Conservation (phyloP, 2,888 invertebrate genomes). For the Sisyra terminalis region DNA sequence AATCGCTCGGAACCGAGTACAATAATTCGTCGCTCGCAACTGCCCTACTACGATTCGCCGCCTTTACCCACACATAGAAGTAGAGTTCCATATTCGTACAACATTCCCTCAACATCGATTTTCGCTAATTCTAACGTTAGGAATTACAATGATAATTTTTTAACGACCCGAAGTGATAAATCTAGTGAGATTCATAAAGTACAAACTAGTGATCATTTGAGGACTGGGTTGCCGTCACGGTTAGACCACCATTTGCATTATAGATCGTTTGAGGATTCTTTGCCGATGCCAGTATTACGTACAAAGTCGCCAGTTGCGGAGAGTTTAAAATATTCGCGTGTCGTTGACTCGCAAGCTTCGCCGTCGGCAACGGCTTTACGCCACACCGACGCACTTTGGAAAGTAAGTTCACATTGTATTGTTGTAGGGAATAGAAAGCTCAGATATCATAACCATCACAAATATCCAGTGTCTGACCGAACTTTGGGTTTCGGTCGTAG, state of each 20-base stretch:
- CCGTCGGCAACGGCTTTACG: slow-evolving; percentile 21
- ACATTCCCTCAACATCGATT: slow-evolving; percentile 28
- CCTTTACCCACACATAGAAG: slow-evolving; percentile 22
- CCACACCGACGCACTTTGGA: slow-evolving; percentile 32
- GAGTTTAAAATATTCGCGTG: slow-evolving; percentile 25
- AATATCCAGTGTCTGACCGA: too few species aligned
- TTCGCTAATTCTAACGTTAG: slow-evolving; percentile 18
- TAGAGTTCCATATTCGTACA: slow-evolving; percentile 24
- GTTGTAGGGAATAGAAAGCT: too few species aligned
- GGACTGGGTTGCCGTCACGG: too few species aligned
- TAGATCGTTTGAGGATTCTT: slow-evolving; percentile 19
- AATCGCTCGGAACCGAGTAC: slow-evolving; percentile 8
- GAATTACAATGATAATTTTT: slow-evolving; percentile 3
- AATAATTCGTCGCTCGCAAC: slow-evolving; percentile 18
- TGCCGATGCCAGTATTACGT: slow-evolving; percentile 45
- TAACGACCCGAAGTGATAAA: not conserved
- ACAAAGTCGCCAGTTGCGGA: slow-evolving; percentile 29
- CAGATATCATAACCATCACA: too few species aligned
- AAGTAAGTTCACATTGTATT: too few species aligned
- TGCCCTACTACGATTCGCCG: slow-evolving; percentile 28
- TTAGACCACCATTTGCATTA: too few species aligned
- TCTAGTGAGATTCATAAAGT: not conserved
- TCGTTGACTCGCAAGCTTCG: slow-evolving; percentile 18
- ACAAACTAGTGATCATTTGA: not conserved
- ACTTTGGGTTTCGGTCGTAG: too few species aligned